Base-by-base conservation (phyloP, 2,113 vertebrate genomes). In the Sarotherodon lohbergeri region DNA sequence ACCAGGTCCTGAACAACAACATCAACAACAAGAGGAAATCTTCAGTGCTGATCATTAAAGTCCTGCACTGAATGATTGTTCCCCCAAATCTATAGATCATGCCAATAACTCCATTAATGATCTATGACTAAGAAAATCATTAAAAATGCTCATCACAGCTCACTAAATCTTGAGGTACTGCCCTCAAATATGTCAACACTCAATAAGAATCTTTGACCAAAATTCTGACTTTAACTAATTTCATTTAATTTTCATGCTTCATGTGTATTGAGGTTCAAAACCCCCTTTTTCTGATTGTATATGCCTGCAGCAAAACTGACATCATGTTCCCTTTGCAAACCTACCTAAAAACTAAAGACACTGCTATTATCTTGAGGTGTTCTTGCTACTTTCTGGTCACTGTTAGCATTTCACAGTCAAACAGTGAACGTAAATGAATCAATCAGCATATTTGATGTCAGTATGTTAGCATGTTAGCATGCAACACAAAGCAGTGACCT, bases 1-100 rank as follows among this genome's bases (percentile, higher is more conserved):
- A 99, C 98, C 89, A 99, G 96, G 17, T 99, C 98, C 98, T 99
- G 94, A 86, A 68, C 19, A 68, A 68, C 19, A 36, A 36, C 34
- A 86, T 39, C 19, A 68, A 68, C 19, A 84, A 80, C 43, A 76
- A 19, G 13, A 89, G 43, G 13, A 80, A 73, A 34, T 4, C 17
- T 48, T 50, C 32, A 81, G 29, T 27, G 13, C 19, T 27, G 5
- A 36, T 32, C 24, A 57, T 61, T 9, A 81, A 7, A 61, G 4
- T 43, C 24, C 16, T 29, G 34, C 24, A 13, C 13, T 41, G n/a
- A 81, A 43, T 4, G 17, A 19, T 59, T 29, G 24, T 5, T 59
- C n/a, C 7, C 14, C 36, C 6, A 29, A 29, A 41, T 13, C 7
- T 27, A 19, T 5, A 17, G 22, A 29, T 59, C 14, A 17, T 81